Evolutionary conservation across 2,113 vertebrate genomes (phyloP), one percentile per base, ranked within the genome.

Genomic region (Pandion haliaetus): DNA sequence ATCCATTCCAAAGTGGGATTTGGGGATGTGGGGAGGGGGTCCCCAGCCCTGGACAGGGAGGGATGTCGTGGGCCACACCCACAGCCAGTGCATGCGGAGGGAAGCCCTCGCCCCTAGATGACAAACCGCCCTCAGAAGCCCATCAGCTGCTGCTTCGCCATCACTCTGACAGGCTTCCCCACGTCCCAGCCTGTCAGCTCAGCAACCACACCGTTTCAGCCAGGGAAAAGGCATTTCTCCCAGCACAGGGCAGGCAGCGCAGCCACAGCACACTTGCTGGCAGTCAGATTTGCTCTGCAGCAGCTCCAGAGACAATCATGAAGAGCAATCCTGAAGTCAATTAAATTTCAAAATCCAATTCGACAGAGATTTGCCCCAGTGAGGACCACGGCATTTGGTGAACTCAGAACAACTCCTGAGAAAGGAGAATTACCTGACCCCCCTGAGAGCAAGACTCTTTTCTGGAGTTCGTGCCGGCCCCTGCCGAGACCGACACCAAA

Each of bases 1-100:
- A 25, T 29, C 44, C 38, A n/a, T 15, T 42, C 52, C 40, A 3
- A 23, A 54, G 29, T 2, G 20, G 45, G 24, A 42, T 28, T 3
- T 25, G 21, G 50, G 38, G 18, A 32, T 20, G 16, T 1, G 13
- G 9, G 8, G 8, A n/a, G 17, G 14, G 4, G 6, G 17, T 58
- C 24, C 17, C 52, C 38, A 9, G 18, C 21, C 8, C 19, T 7
- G 32, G 50, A 17, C 13, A 4, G 1, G 1, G 31, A 45, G 17
- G 36, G 44, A 17, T 36, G 42, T 55, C 1, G 0, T 5, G 40
- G 36, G n/a, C 45, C 26, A 26, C 65, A 57, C n/a, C 32, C 4
- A 1, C 42, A 17, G n/a, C 20, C 34, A 24, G 29, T 6, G 5
- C 0, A 0, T 2, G 0, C 0, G 0, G 45, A 74, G 47, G 18